A percentile compares a stretch with the other conserved stretches of the same genome.
Conservation (phyloP, 1,140 invertebrate species). For the Notospermus geniculatus region DNA sequence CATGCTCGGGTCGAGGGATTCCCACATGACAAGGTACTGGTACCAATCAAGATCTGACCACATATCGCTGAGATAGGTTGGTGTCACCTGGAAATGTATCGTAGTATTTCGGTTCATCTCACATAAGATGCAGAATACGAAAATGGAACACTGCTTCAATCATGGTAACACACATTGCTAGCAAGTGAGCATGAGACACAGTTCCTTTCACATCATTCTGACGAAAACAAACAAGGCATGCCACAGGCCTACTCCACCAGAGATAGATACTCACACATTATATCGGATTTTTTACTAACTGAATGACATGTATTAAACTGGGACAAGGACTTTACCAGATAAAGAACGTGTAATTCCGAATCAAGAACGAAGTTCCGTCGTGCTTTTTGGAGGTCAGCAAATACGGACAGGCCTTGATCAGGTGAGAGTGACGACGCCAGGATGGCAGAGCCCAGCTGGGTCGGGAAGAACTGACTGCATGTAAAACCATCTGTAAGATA, state of each 20-base stretch:
- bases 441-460: conserved; percentile 86
- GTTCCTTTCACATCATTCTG: too few species aligned
- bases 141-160: neutral
- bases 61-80: conserved; percentile 76
- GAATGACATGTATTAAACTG: too few species aligned
- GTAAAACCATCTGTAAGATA: conserved; percentile 38
- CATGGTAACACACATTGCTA: neutral
- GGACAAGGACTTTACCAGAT: conserved; percentile 60
- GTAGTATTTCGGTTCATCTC: too few species aligned
- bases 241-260: too few species aligned
- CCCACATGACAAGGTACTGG: conserved; percentile 80
- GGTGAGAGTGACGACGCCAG: conserved; percentile 89
- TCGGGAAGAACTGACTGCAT: conserved; percentile 68
- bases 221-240: too few species aligned
- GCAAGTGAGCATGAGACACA: too few species aligned
- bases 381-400: conserved; percentile 87
- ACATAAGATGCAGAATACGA: neutral
- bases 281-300: too few species aligned
- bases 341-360: conserved; percentile 92
- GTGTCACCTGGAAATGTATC: conserved; percentile 74
- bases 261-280: too few species aligned
- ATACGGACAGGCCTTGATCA: conserved; percentile 82
- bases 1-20: conserved; percentile 73
- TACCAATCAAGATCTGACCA: conserved; percentile 83
- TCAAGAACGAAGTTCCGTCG: conserved; percentile 87